Evolutionary conservation across 1,140 invertebrate genomes (phyloP).

Genomic region (Oppia nitens): DNA sequence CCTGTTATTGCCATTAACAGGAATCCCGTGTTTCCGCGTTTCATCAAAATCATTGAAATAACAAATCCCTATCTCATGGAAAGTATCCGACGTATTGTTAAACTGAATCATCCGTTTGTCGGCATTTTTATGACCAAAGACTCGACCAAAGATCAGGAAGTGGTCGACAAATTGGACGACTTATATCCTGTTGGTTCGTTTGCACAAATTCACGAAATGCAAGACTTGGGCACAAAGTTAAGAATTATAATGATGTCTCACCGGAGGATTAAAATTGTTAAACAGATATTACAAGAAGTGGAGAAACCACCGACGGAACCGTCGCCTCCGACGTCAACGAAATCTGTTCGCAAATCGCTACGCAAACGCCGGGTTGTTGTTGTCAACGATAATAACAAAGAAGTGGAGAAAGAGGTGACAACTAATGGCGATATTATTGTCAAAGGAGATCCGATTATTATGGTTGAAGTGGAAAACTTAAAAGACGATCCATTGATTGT

Average conservation of each 20-base stretch:
- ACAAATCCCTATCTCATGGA: constrained; percentile 73
- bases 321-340: constrained; percentile 10
- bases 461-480: constrained; percentile 91
- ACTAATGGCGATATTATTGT: constrained; percentile 13
- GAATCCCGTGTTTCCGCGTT: constrained; percentile 92
- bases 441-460: constrained; percentile 41
- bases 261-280: constrained; percentile 32
- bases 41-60: constrained; percentile 94
- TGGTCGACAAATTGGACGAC: constrained; percentile 67
- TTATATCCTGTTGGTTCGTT: constrained; percentile 86
- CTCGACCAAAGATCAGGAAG: constrained; percentile 70
- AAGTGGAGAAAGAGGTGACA: constrained; percentile 19
- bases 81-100: constrained; percentile 79
- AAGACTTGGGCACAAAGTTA: constrained; percentile 80
- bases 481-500: constrained; percentile 71
- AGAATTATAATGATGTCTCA: constrained; percentile 86
- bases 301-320: not conserved
- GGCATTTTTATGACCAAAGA: constrained; percentile 91
- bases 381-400: not conserved
- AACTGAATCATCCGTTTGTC: constrained; percentile 88
- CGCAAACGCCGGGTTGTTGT: not conserved
- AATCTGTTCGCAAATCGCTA: not conserved
- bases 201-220: constrained; percentile 92
- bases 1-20: constrained; percentile 83
- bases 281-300: constrained; percentile 19